Evolutionary conservation across 1,140 invertebrate species (phyloP), one percentile per base, ranked within the genome.

Genomic region (Philopotamus ludificatus): DNA sequence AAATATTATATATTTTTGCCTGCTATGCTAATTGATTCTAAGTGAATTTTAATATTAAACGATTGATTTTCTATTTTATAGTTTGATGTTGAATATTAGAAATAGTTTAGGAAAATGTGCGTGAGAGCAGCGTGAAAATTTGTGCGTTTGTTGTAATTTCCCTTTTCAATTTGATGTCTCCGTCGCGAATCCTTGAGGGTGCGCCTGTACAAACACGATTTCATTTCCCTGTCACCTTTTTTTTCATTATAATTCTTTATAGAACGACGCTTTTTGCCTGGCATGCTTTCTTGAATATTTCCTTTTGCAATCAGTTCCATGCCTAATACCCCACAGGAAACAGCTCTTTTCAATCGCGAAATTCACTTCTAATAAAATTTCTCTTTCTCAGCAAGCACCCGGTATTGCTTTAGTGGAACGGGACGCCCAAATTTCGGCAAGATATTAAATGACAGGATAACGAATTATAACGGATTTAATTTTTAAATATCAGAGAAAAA

Each of bases 231-330:
- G 67, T 66, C 67, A 69, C 63, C 59, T 66, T 57, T 66, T 57
- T 68, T 68, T 66, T 66, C 63, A 69, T 69, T 69, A 69, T 69
- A 69, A 69, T 65, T 69, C 63, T 45, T 66, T 59, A 60, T 54
- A 63, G 63, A 61, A 42, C 44, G 58, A 41, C 63, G 63, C 42
- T 63, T 69, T 63, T 66, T 66, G 67, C 67, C 51, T 41, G 67
- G 51, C 23, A 28, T 54, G 67, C 67, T 69, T 64, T 64, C 67
- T 65, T 65, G 50, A 69, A 69, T 69, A 69, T 66, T 69, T 69
- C 53, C 67, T 66, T 68, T 66, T 49, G 53, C 67, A 69, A 69
- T 69, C 67, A 61, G 63, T 66, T 60, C 50, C 67, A 44, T 16
- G 47, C 54, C 54, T 66, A 61, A 59, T 66, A 69, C 60, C 54